Evolutionary conservation across 2,888 invertebrate species (phyloP), one percentile per base, ranked within the genome.

Genomic region (Arctia plantaginis): DNA sequence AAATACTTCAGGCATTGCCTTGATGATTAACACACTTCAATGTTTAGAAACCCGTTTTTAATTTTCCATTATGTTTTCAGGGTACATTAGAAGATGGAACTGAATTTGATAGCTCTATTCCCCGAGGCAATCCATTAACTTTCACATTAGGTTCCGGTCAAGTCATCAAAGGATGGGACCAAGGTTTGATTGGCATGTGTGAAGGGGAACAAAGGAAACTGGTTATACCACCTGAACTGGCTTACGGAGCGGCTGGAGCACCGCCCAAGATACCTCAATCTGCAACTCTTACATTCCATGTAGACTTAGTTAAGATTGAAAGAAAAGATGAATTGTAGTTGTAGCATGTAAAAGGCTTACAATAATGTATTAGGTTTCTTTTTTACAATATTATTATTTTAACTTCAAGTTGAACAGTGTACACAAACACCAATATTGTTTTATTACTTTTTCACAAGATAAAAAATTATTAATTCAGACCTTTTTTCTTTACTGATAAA

Each of bases 101-200:
- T 20, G 98, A 98, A 91, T 98, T 99, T 95, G 98, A 99, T 90
- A 98, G 97, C 89, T 98, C 98, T 79, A 96, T 97, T 84, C 96
- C 97, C 33, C 94, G 98, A 80, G 97, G 97, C 39, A 96, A 97
- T 80, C 98, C 98, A 0, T 96, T 98, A 77, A 97, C 97, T 20
- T 98, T 99, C 88, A 98, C 98, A 3, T 93, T 99, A 73, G 98
- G 98, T 65, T 96, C 97, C 6, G 98, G 98, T 0, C 98, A 98
- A 93, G 98, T 98, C 6, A 98, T 99, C 82, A 98, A 98, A 91
- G 98, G 98, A 64, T 98, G 98, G 98, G 98, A 99, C 85, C 98
- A 98, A 93, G 98, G 98, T 0, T 95, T 99, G 2, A 94, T 98
- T 77, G 98, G 98, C 70, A 98, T 98, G 98, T 98, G 98, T 93